These are phyloP conservation scores for Danaus melanippus DNA, from an alignment of 1,140 invertebrate species.

Conservation along the genomic window DNA sequence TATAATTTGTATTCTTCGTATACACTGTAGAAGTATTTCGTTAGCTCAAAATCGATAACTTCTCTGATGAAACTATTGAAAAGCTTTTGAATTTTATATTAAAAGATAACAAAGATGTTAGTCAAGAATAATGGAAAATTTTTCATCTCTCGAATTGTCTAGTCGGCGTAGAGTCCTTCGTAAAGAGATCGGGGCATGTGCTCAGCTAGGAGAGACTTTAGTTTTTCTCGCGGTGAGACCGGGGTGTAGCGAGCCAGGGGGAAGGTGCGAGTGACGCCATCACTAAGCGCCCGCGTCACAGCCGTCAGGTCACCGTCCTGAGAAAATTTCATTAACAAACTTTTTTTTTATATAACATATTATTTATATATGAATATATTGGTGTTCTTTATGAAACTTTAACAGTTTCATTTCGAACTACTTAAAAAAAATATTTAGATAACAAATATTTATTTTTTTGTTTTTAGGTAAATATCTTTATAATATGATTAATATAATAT, in stretches of 20 bases:
- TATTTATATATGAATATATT: constrained; percentile 1
- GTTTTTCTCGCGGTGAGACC: constrained; percentile 80
- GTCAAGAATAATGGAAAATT: too few species aligned
- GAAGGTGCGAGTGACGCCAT: constrained; percentile 84
- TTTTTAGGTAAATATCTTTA: too few species aligned
- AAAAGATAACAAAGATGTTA: constrained; percentile 1
- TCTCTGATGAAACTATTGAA: not conserved
- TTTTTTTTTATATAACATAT: not conserved
- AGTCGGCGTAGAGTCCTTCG: constrained; percentile 77
- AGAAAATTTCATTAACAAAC: constrained; percentile 8
- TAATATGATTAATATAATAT: too few species aligned
- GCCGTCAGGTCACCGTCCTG: constrained; percentile 81
- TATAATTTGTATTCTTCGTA: too few species aligned
- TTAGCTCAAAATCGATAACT: not conserved
- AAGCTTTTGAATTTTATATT: too few species aligned
- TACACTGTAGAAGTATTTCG: too few species aligned
- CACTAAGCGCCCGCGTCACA: constrained; percentile 79
- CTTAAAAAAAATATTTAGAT: too few species aligned
- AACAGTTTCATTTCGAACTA: too few species aligned
- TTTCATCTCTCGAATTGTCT: constrained; percentile 18
- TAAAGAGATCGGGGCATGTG: constrained; percentile 84
- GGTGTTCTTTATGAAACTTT: too few species aligned
- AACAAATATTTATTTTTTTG: too few species aligned
- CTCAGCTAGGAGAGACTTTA: constrained; percentile 83
- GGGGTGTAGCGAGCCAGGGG: constrained; percentile 85